Evolutionary conservation across 2,888 invertebrate genomes (phyloP).

Genomic region (Busseola fusca): DNA sequence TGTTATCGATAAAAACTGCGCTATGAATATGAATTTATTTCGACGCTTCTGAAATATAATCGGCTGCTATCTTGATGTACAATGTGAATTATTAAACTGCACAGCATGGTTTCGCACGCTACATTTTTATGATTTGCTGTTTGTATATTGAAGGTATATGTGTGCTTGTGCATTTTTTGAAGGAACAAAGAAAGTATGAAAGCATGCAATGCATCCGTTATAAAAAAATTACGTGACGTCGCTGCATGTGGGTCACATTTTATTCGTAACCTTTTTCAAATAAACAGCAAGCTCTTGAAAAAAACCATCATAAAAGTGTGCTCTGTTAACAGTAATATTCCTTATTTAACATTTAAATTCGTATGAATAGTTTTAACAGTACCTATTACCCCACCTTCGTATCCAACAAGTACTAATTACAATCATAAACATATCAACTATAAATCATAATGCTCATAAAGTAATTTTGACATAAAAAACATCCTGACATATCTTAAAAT

Average conservation of each 20-base stretch:
- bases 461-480: constrained; percentile 26
- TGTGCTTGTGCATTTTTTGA: constrained; percentile 18
- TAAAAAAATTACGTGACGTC: not conserved
- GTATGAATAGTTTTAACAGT: not conserved
- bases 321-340: not conserved
- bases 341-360: not conserved
- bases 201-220: not conserved
- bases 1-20: constrained; percentile 65
- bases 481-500: constrained; percentile 44
- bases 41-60: constrained; percentile 64
- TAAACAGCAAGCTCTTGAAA: not conserved
- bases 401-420: constrained; percentile 10
- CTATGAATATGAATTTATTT: constrained; percentile 69
- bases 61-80: constrained; percentile 62
- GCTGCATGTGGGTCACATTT: not conserved
- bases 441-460: constrained; percentile 21
- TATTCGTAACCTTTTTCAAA: not conserved
- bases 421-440: constrained; percentile 17
- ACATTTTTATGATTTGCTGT: constrained; percentile 61
- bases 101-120: constrained; percentile 64
- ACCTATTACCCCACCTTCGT: not conserved
- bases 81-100: constrained; percentile 64
- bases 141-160: constrained; percentile 25
- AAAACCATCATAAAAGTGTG: not conserved
- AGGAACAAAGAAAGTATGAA: constrained; percentile 37